Conservation (phyloP, 1,140 invertebrate genomes). For the Lordiphosa clarofinis region DNA sequence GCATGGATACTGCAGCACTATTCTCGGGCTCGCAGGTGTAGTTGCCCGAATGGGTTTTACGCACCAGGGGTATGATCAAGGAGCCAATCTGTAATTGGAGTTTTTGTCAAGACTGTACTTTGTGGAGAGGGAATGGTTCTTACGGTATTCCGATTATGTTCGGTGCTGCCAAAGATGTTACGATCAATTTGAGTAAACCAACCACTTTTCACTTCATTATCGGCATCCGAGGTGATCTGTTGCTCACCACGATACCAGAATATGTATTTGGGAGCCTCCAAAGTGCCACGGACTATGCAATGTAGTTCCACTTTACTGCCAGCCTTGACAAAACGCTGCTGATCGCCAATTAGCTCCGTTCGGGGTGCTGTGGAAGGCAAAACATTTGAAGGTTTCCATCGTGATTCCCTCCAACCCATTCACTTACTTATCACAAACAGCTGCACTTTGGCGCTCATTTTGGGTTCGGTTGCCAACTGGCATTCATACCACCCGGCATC, state of each 20-base stretch:
- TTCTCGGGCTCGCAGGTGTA: conserved; percentile 71
- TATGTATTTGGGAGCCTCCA: conserved; percentile 82
- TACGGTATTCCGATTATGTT: conserved; percentile 61
- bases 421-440: conserved; percentile 85
- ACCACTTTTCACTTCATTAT: conserved; percentile 46
- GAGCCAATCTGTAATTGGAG: conserved; percentile 53
- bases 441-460: conserved; percentile 85
- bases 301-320: conserved; percentile 82
- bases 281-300: conserved; percentile 82
- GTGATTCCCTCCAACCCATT: no score
- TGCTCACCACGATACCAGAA: conserved; percentile 87
- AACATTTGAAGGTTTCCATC: no score
- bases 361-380: conserved; percentile 79
- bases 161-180: conserved; percentile 65
- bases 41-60: conserved; percentile 66
- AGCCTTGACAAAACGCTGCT: conserved; percentile 82
- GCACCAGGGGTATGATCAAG: conserved; percentile 85
- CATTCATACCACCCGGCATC: conserved; percentile 87
- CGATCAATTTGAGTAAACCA: conserved; percentile 71
- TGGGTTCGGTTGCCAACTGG: conserved; percentile 86
- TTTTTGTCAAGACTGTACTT: neutral
- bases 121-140: neutral
- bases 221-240: conserved; percentile 57
- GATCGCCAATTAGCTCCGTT: conserved; percentile 82
- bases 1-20: conserved; percentile 61